A percentile compares a stretch with the other conserved stretches of the same genome.
Conservation (phyloP, 2,888 invertebrate species). For the Phania funesta region DNA sequence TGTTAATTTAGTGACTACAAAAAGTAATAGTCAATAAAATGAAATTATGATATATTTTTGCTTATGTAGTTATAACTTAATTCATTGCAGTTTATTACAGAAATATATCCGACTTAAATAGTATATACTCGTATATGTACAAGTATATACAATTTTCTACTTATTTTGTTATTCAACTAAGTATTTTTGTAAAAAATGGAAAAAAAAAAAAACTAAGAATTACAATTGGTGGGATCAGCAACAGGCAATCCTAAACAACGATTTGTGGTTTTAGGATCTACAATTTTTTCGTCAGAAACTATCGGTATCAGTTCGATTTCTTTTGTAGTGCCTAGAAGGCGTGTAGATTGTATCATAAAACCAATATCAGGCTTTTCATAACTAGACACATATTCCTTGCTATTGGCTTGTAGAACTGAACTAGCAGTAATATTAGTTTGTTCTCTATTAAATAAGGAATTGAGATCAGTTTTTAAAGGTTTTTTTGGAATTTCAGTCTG, state of each 20-base stretch:
- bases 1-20: background rate
- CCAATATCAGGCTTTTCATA: conserved; percentile 78
- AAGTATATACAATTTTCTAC: too few species aligned
- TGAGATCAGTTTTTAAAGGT: conserved; percentile 14
- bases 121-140: too few species aligned
- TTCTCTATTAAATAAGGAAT: conserved; percentile 1
- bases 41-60: background rate
- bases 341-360: conserved; percentile 74
- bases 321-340: conserved; percentile 75
- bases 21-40: background rate
- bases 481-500: conserved; percentile 48
- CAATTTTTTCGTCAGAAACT: conserved; percentile 73
- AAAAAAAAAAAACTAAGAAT: conserved; percentile 9
- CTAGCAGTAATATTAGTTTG: background rate
- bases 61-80: background rate
- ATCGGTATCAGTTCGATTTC: conserved; percentile 79
- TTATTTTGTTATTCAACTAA: background rate
- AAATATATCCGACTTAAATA: background rate
- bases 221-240: conserved; percentile 59
- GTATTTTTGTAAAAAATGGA: background rate
- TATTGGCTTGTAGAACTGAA: background rate
- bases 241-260: conserved; percentile 45
- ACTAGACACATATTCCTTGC: background rate
- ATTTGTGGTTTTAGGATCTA: conserved; percentile 23
- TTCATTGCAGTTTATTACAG: background rate